phyloP scores from a whole-genome alignment of 2,888 invertebrate genomes.

The Heliconius hortense region DNA sequence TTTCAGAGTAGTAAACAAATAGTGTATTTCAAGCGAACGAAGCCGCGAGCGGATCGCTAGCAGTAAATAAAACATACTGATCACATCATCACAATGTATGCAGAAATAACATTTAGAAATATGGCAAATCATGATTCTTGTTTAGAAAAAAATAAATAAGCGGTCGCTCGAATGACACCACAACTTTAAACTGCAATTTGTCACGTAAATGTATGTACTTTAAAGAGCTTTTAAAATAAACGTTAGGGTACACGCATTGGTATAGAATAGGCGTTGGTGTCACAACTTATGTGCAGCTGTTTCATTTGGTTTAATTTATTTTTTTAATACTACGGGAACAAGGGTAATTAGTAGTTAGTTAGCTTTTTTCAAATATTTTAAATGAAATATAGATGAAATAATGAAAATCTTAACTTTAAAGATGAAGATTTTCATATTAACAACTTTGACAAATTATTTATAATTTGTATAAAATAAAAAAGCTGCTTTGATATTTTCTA shows the following conservation, averaged over 20 bases:
- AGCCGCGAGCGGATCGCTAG: too few species aligned
- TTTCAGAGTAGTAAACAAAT: too few species aligned
- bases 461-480: too few species aligned
- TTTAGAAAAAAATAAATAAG: conserved; percentile 47
- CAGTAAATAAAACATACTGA: too few species aligned
- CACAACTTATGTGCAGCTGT: conserved; percentile 4
- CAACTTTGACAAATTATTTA: too few species aligned
- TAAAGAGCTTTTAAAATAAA: conserved; percentile 51
- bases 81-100: neutral
- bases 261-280: conserved; percentile 10
- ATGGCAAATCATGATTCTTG: conserved; percentile 56
- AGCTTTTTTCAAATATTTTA: too few species aligned
- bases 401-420: too few species aligned
- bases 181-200: conserved; percentile 53
- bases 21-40: too few species aligned
- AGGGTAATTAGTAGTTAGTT: too few species aligned
- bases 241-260: conserved; percentile 18
- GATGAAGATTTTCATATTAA: too few species aligned
- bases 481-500: too few species aligned
- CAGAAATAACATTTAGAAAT: conserved; percentile 27
- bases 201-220: conserved; percentile 57
- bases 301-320: neutral
- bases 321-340: neutral
- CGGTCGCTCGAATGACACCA: conserved; percentile 53
- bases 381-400: too few species aligned